These are phyloP conservation scores for Barypeithes pellucidus DNA, from an alignment of 2,888 invertebrate species.

Conservation along the genomic window DNA sequence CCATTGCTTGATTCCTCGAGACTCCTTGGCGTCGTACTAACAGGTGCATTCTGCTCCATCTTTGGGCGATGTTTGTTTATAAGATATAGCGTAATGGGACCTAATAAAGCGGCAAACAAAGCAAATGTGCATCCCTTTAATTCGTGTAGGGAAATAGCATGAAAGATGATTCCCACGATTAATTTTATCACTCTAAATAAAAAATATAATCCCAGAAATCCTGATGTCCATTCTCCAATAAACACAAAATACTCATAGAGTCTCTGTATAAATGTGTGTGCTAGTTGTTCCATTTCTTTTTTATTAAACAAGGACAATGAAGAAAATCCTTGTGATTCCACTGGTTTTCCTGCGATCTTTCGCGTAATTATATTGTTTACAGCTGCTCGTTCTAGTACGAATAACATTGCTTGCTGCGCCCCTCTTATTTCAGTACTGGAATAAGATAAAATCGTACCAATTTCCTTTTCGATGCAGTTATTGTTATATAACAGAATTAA, in stretches of 20 bases:
- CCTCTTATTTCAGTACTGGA: not conserved
- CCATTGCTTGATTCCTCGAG: no score
- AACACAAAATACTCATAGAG: not conserved
- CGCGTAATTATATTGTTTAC: not conserved
- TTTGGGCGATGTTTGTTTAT: no score
- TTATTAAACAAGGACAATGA: not conserved
- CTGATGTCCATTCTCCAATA: not conserved
- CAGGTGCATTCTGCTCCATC: no score
- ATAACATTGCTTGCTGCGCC: not conserved
- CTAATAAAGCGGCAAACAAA: no score
- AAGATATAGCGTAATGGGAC: no score
- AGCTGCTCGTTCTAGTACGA: not conserved
- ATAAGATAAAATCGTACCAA: no score
- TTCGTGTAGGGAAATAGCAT: not conserved
- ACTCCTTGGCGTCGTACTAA: no score
- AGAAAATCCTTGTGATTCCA: not conserved
- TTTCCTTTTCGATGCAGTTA: no score
- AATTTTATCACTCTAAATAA: not conserved
- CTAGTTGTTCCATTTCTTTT: not conserved
- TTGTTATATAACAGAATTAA: no score
- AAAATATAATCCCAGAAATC: not conserved
- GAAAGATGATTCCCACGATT: not conserved
- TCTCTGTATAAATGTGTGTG: not conserved
- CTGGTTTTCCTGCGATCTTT: not conserved
- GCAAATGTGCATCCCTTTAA: not conserved